phyloP scores from a whole-genome alignment of 2,113 vertebrate genomes.

The Plectropomus leopardus region DNA sequence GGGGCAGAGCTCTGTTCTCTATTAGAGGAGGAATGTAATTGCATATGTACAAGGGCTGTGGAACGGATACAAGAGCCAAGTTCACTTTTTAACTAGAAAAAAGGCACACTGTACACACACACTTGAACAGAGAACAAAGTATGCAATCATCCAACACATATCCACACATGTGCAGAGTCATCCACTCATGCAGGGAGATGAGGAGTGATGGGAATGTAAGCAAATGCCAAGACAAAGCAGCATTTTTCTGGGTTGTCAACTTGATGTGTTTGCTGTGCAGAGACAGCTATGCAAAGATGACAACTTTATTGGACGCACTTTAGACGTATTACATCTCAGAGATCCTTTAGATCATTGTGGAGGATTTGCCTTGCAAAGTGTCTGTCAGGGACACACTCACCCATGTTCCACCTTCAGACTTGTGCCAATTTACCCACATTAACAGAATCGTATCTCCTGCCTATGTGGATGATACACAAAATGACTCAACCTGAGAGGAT shows the following conservation, averaged over 20 bases:
- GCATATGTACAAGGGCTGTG: conserved; percentile 72
- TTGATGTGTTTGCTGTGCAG: conserved; percentile 31
- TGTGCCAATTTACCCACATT: conserved; percentile 60
- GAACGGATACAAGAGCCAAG: conserved; percentile 70
- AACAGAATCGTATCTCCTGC: conserved; percentile 39
- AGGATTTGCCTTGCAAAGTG: conserved; percentile 53
- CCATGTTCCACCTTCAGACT: conserved; percentile 48
- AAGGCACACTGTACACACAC: conserved; percentile 20
- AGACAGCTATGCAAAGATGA: conserved; percentile 37
- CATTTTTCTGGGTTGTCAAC: conserved; percentile 49
- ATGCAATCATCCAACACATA: conserved; percentile 64
- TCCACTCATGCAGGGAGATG: conserved; percentile 50
- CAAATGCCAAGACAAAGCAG: conserved; percentile 63
- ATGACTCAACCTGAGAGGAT: conserved; percentile 58
- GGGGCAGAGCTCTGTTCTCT: conserved; percentile 72
- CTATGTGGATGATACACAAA: conserved; percentile 25
- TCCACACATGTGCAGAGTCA: conserved; percentile 61
- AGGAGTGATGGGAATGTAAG: conserved; percentile 77
- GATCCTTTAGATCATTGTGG: conserved; percentile 25
- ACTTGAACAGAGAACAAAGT: conserved; percentile 42
- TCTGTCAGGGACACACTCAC: conserved; percentile 51
- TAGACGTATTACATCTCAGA: conserved; percentile 42
- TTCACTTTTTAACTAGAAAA: conserved; percentile 49
- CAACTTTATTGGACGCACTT: conserved; percentile 57
- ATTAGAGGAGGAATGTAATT: conserved; percentile 83